Base-by-base conservation (phyloP, 2,888 invertebrate genomes). In the Unio pictorum region DNA sequence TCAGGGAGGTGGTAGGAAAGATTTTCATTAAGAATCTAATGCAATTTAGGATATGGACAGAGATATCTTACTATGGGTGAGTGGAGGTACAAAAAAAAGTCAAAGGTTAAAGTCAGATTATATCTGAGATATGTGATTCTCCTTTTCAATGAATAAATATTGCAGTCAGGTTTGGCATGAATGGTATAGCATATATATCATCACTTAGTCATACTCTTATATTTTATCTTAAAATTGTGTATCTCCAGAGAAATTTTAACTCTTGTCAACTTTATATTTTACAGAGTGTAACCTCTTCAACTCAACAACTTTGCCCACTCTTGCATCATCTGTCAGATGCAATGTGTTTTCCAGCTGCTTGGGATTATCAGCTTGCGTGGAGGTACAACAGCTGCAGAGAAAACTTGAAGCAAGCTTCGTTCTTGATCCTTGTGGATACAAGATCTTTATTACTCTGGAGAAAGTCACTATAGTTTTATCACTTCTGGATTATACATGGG, bases 301-400 rank as follows among this genome's bases (percentile, higher is more conserved):
- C 45, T 45, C 45, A 11, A 45, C 55, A 18, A 45, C 54, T 20
- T 34, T 73, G 17, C 69, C 69, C 0, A 20, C 56, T 6, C 68
- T 75, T n/a, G 70, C 75, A 11, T 20, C 18, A 6, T 61, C 56
- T 26, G 62, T 73, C 15, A 65, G 65, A 23, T 75, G 75, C 59
- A 23, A 66, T 55, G 64, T 73, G 34, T 58, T 67, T 4, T 60
- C 69, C 67, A 64, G 64, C 26, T 75, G 75, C 69, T 61, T 64
- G 34, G 65, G 74, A 4, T 45, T 75, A 55, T 61, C 73, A 26
- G 73, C 73, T 58, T 75, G 75, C 58, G 68, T 67, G 55, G 65
- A 67, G n/a, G 67, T 75, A 15, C 65, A 57, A 5, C 60, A 63
- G 18, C 60, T 69, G 23, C 20, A 64, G 61, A 69, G 70, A 64